Evolutionary conservation across 2,888 invertebrate genomes (phyloP).

Genomic region (Hofmannophila pseudospretella): DNA sequence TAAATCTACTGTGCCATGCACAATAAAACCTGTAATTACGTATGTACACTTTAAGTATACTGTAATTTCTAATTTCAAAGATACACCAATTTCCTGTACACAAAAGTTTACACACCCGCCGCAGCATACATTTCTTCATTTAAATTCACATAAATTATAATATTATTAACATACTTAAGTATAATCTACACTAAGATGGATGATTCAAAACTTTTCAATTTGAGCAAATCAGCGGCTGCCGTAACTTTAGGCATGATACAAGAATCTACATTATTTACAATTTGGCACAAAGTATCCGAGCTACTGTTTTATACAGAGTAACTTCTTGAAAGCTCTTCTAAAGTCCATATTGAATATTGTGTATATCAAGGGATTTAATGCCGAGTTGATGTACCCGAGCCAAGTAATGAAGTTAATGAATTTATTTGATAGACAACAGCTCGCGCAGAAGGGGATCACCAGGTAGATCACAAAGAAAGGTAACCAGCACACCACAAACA

Average conservation of each 20-base stretch:
- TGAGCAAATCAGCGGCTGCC: constrained; percentile 62
- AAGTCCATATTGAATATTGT: constrained; percentile 97
- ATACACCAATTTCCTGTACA: constrained; percentile 3
- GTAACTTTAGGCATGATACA: constrained; percentile 33
- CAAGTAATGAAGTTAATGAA: constrained; percentile 94
- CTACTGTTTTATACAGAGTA: constrained; percentile 70
- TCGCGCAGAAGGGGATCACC: constrained; percentile 91
- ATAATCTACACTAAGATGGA: constrained; percentile 18
- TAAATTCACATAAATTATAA: constrained; percentile 11
- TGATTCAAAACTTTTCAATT: constrained; percentile 40
- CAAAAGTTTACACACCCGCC: constrained; percentile 1
- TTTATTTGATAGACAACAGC: constrained; percentile 88
- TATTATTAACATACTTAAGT: constrained; percentile 13
- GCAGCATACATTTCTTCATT: constrained; percentile 8
- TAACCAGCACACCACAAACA: constrained; percentile 98
- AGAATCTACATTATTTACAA: constrained; percentile 24
- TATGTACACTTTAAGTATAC: constrained; percentile 33
- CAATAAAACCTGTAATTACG: constrained; percentile 32
- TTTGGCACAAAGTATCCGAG: constrained; percentile 44
- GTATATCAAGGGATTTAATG: constrained; percentile 95
- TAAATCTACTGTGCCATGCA: constrained; percentile 53
- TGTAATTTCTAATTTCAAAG: constrained; percentile 7
- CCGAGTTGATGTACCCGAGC: constrained; percentile 95
- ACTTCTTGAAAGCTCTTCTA: constrained; percentile 90
- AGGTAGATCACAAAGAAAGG: constrained; percentile 98